Conservation (phyloP, 1,140 invertebrate species). For the Rhizoglyphus robini region DNA sequence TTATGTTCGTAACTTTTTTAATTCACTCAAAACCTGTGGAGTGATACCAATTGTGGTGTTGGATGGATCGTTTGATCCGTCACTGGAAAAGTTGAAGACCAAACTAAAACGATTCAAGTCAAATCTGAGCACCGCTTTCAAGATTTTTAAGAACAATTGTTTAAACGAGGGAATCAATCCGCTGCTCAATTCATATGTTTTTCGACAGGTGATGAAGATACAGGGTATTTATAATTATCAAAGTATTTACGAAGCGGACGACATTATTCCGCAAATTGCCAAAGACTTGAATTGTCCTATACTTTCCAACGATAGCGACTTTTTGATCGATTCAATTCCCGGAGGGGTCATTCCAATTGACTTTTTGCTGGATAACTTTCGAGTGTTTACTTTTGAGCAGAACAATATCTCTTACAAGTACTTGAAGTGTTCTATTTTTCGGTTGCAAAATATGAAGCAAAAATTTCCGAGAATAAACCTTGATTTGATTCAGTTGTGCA, state of each 20-base stretch:
- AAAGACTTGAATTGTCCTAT: not conserved
- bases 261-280: not conserved
- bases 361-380: not conserved
- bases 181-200: not conserved
- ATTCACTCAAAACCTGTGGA: not conserved
- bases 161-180: conserved; percentile 1
- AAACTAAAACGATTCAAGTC: not conserved
- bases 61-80: not conserved
- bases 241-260: not conserved
- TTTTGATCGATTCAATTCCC: not conserved
- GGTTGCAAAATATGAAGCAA: not conserved
- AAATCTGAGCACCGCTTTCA: not conserved
- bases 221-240: not conserved
- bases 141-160: not conserved
- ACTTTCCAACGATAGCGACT: conserved; percentile 10
- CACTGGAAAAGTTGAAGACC: not conserved
- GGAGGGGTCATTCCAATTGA: not conserved
- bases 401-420: not conserved
- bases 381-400: not conserved
- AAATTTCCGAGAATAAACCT: not conserved
- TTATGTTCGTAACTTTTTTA: not conserved
- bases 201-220: not conserved
- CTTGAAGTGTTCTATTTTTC: not conserved
- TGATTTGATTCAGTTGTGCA: not conserved
- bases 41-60: not conserved